Evolutionary conservation across 2,113 vertebrate species (phyloP).

Genomic region (Solea senegalensis): DNA sequence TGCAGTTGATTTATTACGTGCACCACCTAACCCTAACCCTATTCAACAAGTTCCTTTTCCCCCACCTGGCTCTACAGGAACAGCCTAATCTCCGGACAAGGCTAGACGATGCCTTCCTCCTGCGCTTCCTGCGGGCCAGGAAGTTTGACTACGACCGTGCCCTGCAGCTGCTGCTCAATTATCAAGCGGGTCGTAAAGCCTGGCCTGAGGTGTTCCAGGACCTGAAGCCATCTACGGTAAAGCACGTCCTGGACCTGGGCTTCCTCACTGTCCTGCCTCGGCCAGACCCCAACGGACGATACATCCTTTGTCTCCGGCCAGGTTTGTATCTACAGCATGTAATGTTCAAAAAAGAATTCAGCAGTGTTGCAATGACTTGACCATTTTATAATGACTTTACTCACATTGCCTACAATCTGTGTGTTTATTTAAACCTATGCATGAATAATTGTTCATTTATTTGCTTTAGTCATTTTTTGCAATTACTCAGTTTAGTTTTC

Average conservation of each 20-base stretch:
- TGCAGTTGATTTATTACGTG: background rate
- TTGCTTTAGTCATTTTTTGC: background rate
- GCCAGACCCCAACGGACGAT: constrained; percentile 90
- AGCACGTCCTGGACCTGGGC: constrained; percentile 90
- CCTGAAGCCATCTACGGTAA: constrained; percentile 90
- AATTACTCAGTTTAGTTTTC: background rate
- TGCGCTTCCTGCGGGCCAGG: constrained; percentile 95
- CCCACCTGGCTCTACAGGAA: constrained; percentile 82
- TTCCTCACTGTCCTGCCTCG: constrained; percentile 94
- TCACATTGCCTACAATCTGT: background rate
- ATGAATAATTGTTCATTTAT: constrained; percentile 1
- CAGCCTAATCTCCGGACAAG: constrained; percentile 89
- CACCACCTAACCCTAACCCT: background rate
- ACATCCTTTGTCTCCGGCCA: constrained; percentile 91
- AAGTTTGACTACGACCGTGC: constrained; percentile 98
- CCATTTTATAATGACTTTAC: no score
- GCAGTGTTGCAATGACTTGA: background rate
- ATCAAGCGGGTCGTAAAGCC: constrained; percentile 89
- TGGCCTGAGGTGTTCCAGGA: constrained; percentile 97
- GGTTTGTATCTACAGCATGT: constrained; percentile 73
- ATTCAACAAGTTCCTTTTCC: background rate
- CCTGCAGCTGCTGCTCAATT: constrained; percentile 94
- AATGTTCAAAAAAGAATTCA: background rate
- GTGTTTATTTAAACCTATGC: background rate
- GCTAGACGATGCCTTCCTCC: constrained; percentile 92